Evolutionary conservation across 2,113 vertebrate species (phyloP).

Genomic region (Gavialis gangeticus): DNA sequence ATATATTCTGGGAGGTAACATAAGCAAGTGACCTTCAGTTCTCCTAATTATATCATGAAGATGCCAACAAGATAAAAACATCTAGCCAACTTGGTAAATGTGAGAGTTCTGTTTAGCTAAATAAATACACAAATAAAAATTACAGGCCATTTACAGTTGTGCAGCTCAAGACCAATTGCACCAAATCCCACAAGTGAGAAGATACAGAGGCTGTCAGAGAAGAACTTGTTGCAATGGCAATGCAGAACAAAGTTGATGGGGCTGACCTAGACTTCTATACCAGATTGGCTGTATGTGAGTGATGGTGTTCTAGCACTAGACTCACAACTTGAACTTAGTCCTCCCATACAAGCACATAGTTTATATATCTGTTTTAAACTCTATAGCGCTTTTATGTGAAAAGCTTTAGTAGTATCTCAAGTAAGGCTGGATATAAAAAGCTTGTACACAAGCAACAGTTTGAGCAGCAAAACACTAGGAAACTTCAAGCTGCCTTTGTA

Average conservation of each 20-base stretch:
- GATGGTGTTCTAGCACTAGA: neutral
- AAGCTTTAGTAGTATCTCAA: slow-evolving; percentile 36
- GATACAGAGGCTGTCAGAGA: no score
- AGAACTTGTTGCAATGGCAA: neutral
- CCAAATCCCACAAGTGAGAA: no score
- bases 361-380: slow-evolving; percentile 38
- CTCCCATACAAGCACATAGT: slow-evolving; percentile 6
- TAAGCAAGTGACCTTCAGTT: slow-evolving; percentile 49
- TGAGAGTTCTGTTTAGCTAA: no score
- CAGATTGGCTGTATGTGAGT: slow-evolving; percentile 10
- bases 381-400: slow-evolving; percentile 38
- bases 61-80: neutral
- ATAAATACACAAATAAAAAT: neutral
- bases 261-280: neutral
- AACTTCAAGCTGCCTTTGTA: neutral
- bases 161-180: no score
- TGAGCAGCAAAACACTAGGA: neutral
- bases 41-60: slow-evolving; percentile 47
- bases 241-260: neutral
- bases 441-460: neutral
- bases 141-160: neutral
- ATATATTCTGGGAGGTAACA: slow-evolving; percentile 18
- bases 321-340: neutral
- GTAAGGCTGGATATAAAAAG: neutral
- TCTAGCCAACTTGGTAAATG: no score